phyloP scores from a whole-genome alignment of 92 coral and sea anemone species.

The Epizoanthus stellaris region DNA sequence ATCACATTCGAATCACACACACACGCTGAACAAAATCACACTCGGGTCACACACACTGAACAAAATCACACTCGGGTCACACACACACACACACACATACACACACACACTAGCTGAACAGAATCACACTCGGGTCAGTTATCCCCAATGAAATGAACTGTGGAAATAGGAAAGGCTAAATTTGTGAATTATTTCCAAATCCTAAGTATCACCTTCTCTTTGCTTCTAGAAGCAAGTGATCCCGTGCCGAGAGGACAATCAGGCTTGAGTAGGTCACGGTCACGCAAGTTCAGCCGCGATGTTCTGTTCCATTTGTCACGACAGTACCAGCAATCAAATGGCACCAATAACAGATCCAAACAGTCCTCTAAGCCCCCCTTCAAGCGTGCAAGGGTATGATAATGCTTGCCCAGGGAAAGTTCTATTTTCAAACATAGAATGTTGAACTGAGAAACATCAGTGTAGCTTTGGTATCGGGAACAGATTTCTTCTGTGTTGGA shows the following conservation, averaged over 20 bases:
- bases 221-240: slow-evolving; percentile 28
- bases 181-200: no score
- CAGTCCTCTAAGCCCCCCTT: slow-evolving; percentile 67
- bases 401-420: not conserved
- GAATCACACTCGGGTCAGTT: no score
- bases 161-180: not conserved
- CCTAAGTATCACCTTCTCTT: not conserved
- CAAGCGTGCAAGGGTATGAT: slow-evolving; percentile 80
- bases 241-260: slow-evolving; percentile 30
- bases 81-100: not conserved
- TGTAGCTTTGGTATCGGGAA: no score
- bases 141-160: no score
- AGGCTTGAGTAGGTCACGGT: slow-evolving; percentile 67
- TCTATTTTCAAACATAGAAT: not conserved
- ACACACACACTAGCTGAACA: not conserved
- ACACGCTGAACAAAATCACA: no score
- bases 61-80: no score
- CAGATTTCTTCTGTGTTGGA: not conserved
- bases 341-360: slow-evolving; percentile 52
- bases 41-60: not conserved
- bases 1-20: no score
- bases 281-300: slow-evolving; percentile 88
- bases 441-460: no score
- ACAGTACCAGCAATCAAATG: slow-evolving; percentile 72
- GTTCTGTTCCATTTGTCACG: slow-evolving; percentile 86